Conservation (phyloP, 2,888 invertebrate genomes). For the Brassicogethes aeneus region DNA sequence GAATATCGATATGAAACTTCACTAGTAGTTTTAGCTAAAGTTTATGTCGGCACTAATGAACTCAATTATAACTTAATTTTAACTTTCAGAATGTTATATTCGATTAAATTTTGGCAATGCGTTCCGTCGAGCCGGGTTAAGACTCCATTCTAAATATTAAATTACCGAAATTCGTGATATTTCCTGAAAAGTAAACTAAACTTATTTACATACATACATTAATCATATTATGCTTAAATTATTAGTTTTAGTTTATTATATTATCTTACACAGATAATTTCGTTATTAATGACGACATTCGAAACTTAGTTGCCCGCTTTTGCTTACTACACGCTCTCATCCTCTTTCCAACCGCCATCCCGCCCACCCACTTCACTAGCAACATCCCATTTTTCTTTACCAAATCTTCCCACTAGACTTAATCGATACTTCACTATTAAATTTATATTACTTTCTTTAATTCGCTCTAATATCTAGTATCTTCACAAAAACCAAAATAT, state of each 20-base stretch:
- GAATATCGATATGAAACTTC: constrained; percentile 23
- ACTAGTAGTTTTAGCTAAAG: constrained; percentile 23
- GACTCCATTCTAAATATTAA: constrained; percentile 9
- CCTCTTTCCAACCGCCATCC: background rate
- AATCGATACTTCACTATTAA: background rate
- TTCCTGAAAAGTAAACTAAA: constrained; percentile 3
- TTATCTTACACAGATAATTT: constrained; percentile 2
- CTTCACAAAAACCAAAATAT: no score
- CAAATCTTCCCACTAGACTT: background rate
- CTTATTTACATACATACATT: constrained; percentile 4
- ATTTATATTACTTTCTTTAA: background rate
- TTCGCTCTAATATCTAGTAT: background rate
- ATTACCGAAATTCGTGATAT: constrained; percentile 3
- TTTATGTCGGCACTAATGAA: constrained; percentile 24
- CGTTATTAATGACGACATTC: background rate
- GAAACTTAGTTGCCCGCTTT: background rate
- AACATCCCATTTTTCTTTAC: background rate
- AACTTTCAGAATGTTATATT: constrained; percentile 25
- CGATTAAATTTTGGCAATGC: constrained; percentile 29
- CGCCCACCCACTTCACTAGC: background rate
- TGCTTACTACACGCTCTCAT: background rate
- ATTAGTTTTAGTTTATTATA: constrained; percentile 3
- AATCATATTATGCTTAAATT: constrained; percentile 3
- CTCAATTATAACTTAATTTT: constrained; percentile 24
- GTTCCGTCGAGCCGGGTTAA: constrained; percentile 24